Conservation (phyloP, 2,888 invertebrate genomes). For the Rhaphigaster nebulosa region DNA sequence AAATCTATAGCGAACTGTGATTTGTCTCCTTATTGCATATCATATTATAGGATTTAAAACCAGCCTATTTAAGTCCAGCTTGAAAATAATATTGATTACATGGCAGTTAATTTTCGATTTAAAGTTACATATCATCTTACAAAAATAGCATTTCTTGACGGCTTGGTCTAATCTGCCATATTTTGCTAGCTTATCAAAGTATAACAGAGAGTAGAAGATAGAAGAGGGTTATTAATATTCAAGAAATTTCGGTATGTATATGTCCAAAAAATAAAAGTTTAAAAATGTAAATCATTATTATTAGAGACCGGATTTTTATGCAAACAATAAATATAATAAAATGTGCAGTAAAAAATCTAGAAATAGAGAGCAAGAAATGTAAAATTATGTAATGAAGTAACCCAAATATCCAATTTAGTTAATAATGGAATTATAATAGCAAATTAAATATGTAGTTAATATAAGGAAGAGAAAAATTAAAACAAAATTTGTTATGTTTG, state of each 20-base stretch:
- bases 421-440: too few relatives aligned
- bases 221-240: neutral
- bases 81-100: neutral
- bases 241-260: neutral
- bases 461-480: too few relatives aligned
- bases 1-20: slow-evolving; percentile 41
- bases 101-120: slow-evolving; percentile 8
- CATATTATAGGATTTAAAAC: slow-evolving; percentile 28
- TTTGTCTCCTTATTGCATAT: slow-evolving; percentile 58
- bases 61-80: neutral
- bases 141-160: neutral
- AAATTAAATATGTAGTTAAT: too few relatives aligned
- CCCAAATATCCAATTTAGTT: too few relatives aligned
- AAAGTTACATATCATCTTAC: neutral
- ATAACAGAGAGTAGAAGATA: neutral
- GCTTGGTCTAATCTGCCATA: slow-evolving; percentile 15
- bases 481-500: too few relatives aligned
- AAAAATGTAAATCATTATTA: neutral
- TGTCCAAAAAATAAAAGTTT: neutral
- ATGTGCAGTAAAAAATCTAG: neutral
- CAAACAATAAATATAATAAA: neutral
- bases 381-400: too few relatives aligned
- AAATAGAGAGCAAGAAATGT: neutral
- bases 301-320: neutral
- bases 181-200: neutral